Conservation (phyloP, 2,797 vertebrate genomes). For the Platyrinchus mystaceus region DNA sequence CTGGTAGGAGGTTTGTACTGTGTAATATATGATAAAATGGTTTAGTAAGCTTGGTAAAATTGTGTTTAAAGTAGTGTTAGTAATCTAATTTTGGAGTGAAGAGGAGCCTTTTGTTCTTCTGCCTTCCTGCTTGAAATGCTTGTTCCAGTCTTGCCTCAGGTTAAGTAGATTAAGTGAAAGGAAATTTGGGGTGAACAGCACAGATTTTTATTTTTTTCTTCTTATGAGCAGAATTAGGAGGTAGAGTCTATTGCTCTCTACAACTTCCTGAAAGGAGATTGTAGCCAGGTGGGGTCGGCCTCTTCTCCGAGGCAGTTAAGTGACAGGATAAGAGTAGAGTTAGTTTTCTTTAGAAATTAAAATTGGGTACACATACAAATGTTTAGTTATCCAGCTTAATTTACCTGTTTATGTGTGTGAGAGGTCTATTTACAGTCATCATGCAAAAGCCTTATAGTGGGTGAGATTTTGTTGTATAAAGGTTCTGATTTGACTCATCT, state of each 20-base stretch:
- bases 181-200: neutral
- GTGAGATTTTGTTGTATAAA: neutral
- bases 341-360: neutral
- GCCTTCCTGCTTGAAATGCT: neutral
- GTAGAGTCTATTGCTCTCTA: too few species aligned
- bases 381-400: slow-evolving; percentile 10
- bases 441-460: neutral
- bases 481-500: neutral
- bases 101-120: neutral
- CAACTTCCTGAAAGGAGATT: too few species aligned
- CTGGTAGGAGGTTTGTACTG: neutral
- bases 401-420: neutral
- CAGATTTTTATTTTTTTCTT: neutral
- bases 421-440: neutral
- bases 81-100: neutral
- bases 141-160: neutral
- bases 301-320: too few species aligned
- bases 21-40: neutral
- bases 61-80: neutral
- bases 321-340: too few species aligned
- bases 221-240: neutral
- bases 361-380: neutral
- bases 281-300: too few species aligned
- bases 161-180: neutral
- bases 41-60: neutral